phyloP scores from a whole-genome alignment of 2,797 vertebrate genomes.

The Malacoraja senta region DNA sequence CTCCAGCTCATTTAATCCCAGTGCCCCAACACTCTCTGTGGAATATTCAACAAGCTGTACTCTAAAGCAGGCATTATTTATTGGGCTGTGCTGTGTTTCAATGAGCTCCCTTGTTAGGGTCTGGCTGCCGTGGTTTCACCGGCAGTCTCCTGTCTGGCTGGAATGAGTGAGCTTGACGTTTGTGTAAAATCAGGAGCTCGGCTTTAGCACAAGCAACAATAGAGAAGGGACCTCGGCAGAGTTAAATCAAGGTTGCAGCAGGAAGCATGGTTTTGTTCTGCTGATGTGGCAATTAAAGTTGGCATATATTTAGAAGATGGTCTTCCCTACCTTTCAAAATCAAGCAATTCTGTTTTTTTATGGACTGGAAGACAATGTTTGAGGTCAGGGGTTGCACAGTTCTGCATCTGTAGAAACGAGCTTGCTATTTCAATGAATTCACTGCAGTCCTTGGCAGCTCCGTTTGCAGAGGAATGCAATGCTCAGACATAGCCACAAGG shows the following conservation, averaged over 20 bases:
- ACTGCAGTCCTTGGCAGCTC: not conserved
- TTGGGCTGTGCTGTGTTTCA: not conserved
- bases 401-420: not conserved
- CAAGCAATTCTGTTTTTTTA: not conserved
- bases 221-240: not conserved
- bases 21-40: not conserved
- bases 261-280: not conserved
- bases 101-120: slow-evolving; percentile 10
- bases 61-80: not conserved
- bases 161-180: not conserved
- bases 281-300: not conserved
- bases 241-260: not conserved
- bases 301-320: not conserved
- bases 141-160: slow-evolving; percentile 24
- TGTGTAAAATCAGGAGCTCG: not conserved
- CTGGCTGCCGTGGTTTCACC: not conserved
- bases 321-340: not conserved
- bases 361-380: not conserved
- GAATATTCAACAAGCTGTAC: not conserved
- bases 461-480: not conserved
- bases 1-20: not conserved
- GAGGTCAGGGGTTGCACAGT: not conserved
- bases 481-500: not conserved
- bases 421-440: not conserved
- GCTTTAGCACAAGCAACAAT: not conserved